A percentile compares a stretch with the other conserved stretches of the same genome.
Evolutionary conservation across 2,113 vertebrate genomes (phyloP).

Genomic region (Smithornis capensis): DNA sequence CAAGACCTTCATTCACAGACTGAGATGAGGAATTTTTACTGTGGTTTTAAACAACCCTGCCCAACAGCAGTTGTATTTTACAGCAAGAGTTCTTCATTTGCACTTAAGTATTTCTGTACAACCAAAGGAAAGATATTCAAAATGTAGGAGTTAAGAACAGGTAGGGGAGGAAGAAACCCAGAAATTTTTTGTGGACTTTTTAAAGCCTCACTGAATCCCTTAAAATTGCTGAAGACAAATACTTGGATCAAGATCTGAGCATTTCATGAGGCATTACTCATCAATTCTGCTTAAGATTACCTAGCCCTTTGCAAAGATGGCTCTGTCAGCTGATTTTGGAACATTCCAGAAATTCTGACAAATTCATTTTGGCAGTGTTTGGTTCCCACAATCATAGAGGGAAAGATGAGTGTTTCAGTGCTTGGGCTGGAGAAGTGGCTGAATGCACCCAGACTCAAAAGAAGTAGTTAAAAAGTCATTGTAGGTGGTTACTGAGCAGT

Average conservation of each 20-base stretch:
- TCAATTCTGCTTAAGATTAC: slow-evolving; percentile 33
- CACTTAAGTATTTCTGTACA: accelerated
- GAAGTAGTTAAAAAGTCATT: background rate
- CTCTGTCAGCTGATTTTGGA: slow-evolving; percentile 36
- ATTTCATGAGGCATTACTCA: background rate
- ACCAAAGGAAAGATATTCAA: background rate
- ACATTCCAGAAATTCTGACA: slow-evolving; percentile 3
- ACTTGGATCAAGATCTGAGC: background rate
- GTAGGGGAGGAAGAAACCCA: accelerated
- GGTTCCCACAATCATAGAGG: background rate
- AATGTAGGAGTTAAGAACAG: background rate
- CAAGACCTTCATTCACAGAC: background rate
- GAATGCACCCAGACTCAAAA: background rate
- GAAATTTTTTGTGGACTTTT: background rate
- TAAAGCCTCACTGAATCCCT: background rate
- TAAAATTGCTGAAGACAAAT: slow-evolving; percentile 28
- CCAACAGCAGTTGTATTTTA: background rate
- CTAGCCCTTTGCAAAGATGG: background rate
- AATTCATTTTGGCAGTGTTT: background rate
- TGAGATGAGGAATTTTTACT: background rate
- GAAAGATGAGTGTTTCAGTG: background rate
- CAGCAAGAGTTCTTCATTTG: background rate
- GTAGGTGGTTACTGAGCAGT: accelerated
- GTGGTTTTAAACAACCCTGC: background rate
- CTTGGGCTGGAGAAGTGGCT: background rate